Evolutionary conservation across 2,113 vertebrate species (phyloP).

Genomic region (Gymnocephalus cernua): DNA sequence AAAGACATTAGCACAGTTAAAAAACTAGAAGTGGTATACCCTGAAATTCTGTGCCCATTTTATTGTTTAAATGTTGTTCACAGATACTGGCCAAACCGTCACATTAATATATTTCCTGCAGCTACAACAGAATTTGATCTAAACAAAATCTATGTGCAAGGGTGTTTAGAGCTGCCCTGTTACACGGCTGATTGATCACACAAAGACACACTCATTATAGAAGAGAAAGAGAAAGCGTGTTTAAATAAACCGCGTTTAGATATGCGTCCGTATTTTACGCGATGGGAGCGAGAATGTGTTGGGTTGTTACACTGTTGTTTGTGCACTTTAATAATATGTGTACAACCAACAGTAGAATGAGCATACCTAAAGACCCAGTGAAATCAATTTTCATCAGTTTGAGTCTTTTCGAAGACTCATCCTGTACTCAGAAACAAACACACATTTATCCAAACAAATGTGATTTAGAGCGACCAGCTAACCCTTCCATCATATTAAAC

Average conservation of each 20-base stretch:
- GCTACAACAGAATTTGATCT: conserved; percentile 12
- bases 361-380: background rate
- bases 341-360: background rate
- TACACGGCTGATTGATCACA: background rate
- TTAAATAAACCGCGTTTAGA: no score
- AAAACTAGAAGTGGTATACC: background rate
- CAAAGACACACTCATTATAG: background rate
- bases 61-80: background rate
- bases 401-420: background rate
- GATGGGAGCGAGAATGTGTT: no score
- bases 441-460: background rate
- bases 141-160: background rate
- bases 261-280: no score
- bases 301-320: background rate
- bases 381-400: background rate
- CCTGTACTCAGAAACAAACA: background rate
- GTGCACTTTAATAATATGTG: background rate
- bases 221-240: background rate
- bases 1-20: background rate
- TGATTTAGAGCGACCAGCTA: background rate
- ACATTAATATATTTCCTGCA: conserved; percentile 6
- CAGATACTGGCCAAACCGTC: background rate
- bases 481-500: background rate
- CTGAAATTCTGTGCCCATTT: background rate
- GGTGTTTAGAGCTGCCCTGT: background rate